These are phyloP conservation scores for Pseudoatta argentina DNA, from an alignment of 1,140 invertebrate species.

Conservation along the genomic window DNA sequence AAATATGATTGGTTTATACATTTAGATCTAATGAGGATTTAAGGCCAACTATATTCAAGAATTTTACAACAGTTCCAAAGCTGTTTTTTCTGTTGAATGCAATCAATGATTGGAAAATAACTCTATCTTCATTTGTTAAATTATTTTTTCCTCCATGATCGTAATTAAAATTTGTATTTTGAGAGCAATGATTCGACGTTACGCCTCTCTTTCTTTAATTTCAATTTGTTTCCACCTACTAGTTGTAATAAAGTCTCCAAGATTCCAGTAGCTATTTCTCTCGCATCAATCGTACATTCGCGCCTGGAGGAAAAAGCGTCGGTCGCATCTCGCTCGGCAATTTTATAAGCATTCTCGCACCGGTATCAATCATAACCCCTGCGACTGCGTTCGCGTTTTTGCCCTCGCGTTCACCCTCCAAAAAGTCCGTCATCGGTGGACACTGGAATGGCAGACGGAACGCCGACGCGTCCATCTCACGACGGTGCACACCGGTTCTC, in stretches of 20 bases:
- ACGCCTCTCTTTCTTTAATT: neutral
- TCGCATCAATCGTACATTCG: constrained; percentile 43
- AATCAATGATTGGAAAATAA: neutral
- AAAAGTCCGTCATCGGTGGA: constrained; percentile 60
- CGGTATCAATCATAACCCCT: constrained; percentile 59
- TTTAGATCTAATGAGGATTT: no score
- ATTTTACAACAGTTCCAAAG: no score
- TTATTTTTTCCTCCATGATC: neutral
- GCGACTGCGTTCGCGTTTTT: constrained; percentile 42
- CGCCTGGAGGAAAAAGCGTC: constrained; percentile 42
- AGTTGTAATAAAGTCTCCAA: neutral
- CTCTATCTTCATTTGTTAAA: neutral
- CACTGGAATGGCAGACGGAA: constrained; percentile 58
- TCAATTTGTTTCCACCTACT: neutral
- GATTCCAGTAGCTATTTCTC: constrained; percentile 10
- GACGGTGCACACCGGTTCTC: constrained; percentile 49
- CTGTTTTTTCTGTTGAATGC: no score
- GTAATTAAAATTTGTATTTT: neutral
- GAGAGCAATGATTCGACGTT: neutral
- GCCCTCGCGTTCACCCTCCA: constrained; percentile 15
- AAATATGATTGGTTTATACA: no score
- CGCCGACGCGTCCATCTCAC: constrained; percentile 54
- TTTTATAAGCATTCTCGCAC: constrained; percentile 64
- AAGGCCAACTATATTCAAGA: no score
- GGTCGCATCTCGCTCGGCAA: constrained; percentile 35